phyloP scores from a whole-genome alignment of 2,888 invertebrate species.

The Tridacna crocea region DNA sequence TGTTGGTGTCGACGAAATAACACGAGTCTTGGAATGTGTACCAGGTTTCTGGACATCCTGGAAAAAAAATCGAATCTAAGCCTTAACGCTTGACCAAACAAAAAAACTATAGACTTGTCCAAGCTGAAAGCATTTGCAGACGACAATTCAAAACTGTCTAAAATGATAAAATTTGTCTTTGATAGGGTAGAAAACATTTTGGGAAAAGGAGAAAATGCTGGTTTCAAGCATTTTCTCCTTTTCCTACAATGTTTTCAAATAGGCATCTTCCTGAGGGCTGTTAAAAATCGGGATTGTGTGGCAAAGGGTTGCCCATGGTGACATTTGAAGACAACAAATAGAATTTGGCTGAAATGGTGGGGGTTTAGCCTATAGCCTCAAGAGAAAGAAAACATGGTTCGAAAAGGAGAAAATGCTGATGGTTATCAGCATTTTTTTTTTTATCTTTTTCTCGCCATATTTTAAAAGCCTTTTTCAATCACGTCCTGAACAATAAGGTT shows the following conservation, averaged over 20 bases:
- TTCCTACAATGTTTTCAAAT: neutral
- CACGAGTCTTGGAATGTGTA: too few species aligned
- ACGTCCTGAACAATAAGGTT: neutral
- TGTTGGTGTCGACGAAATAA: too few species aligned
- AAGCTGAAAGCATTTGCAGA: neutral
- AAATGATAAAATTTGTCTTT: neutral
- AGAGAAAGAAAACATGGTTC: too few species aligned
- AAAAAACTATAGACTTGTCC: neutral
- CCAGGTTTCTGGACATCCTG: too few species aligned
- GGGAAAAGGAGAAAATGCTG: neutral
- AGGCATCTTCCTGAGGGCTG: neutral
- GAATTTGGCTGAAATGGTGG: too few species aligned
- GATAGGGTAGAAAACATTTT: neutral
- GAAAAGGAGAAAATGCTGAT: too few species aligned
- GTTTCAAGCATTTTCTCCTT: neutral
- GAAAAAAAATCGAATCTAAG: neutral
- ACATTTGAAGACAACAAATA: neutral
- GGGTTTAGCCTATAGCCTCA: too few species aligned
- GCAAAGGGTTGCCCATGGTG: neutral
- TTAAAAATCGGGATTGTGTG: neutral
- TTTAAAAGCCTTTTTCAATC: neutral
- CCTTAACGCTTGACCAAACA: neutral
- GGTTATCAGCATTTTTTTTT: too few species aligned
- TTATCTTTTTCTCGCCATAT: neutral
- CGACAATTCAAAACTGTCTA: neutral